Evolutionary conservation across 2,113 vertebrate genomes (phyloP).

Genomic region (Rissa tridactyla): DNA sequence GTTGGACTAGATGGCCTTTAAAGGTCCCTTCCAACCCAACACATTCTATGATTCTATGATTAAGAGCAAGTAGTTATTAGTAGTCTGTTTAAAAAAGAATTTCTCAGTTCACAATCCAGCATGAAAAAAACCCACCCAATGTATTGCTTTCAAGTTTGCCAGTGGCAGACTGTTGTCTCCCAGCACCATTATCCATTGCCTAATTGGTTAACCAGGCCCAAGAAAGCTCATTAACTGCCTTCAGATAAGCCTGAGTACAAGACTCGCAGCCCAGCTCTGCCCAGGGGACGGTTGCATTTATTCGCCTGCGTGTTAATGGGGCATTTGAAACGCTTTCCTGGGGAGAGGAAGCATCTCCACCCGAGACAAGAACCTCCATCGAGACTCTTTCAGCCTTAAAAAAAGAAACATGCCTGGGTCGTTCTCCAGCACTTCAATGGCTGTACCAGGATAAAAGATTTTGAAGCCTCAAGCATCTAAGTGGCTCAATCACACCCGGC

Average conservation of each 20-base stretch:
- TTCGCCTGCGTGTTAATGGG: not conserved
- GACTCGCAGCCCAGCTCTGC: not conserved
- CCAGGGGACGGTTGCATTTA: not conserved
- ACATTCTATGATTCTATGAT: too few relatives aligned
- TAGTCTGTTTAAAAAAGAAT: not conserved
- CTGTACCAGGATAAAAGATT: not conserved
- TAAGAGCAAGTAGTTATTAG: not conserved
- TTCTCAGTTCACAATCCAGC: accelerated
- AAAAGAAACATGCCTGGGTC: accelerated
- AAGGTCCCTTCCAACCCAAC: too few relatives aligned
- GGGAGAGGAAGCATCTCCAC: not conserved
- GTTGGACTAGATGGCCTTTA: too few relatives aligned
- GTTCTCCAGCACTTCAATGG: accelerated
- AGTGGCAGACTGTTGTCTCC: not conserved
- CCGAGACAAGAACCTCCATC: too few relatives aligned
- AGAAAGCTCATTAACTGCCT: not conserved
- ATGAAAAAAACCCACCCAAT: not conserved
- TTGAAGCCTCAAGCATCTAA: not conserved
- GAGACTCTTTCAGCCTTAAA: not conserved
- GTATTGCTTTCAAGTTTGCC: not conserved
- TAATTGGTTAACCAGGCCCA: not conserved
- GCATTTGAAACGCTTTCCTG: not conserved
- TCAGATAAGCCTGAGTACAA: not conserved
- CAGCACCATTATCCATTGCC: not conserved
- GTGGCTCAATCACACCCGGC: not conserved